Conservation (phyloP, 2,888 invertebrate genomes). For the Coenonympha glycerion region DNA sequence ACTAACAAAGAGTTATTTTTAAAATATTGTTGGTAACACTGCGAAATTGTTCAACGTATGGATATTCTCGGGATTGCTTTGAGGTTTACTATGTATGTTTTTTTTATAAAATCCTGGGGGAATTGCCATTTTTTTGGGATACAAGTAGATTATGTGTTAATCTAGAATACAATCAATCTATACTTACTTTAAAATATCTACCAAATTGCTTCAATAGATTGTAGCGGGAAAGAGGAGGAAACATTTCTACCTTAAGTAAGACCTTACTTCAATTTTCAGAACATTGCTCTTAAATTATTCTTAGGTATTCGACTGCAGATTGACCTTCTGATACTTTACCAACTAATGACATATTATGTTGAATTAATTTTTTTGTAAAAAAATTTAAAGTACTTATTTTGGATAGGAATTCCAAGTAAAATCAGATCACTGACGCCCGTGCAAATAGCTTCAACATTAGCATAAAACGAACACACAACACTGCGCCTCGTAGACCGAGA, state of each 20-base stretch:
- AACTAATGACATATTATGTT: no score
- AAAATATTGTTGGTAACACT: slow-evolving; percentile 6
- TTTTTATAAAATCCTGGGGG: not conserved
- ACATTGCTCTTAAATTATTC: no score
- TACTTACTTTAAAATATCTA: no score
- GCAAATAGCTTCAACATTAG: slow-evolving; percentile 6
- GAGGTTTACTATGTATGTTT: not conserved
- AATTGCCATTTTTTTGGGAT: not conserved
- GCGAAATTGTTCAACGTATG: slow-evolving; percentile 3
- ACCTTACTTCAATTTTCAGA: no score
- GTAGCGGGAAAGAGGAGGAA: no score
- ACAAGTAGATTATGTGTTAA: no score
- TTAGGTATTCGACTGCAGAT: no score
- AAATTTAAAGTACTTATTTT: not conserved
- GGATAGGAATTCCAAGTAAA: slow-evolving; percentile 3
- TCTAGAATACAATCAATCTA: no score
- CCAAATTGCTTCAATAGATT: no score
- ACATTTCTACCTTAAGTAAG: no score
- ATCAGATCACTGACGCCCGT: not conserved
- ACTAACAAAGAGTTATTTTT: slow-evolving; percentile 4
- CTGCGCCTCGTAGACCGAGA: not conserved
- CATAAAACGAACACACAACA: slow-evolving; percentile 7
- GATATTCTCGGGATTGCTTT: not conserved
- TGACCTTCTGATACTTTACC: no score
- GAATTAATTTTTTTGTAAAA: no score